Percentiles rank a stretch among this genome's conserved stretches.
These are phyloP conservation scores for Leucosticte australis DNA, from an alignment of 2,113 vertebrate genomes.

Conservation along the genomic window DNA sequence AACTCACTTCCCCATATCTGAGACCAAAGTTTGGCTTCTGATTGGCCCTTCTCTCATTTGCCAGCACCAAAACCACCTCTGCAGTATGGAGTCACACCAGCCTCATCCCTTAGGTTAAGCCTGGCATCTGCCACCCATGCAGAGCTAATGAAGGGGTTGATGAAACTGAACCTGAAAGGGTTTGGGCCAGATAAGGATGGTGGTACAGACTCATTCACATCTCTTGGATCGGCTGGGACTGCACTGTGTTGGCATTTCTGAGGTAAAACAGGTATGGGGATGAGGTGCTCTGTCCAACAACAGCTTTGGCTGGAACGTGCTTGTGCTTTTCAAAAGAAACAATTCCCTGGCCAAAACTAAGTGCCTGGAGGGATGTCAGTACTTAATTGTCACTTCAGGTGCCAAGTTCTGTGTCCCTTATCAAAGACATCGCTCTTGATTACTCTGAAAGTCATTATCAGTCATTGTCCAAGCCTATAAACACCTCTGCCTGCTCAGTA, in stretches of 20 bases:
- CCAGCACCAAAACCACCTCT: not conserved
- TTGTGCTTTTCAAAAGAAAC: not conserved
- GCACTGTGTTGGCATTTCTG: not conserved
- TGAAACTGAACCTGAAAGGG: not conserved
- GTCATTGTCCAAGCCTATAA: not conserved
- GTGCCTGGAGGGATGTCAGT: rapidly evolving
- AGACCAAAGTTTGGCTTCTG: not conserved
- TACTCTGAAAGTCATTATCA: not conserved
- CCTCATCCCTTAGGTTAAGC: not conserved
- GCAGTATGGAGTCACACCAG: not conserved
- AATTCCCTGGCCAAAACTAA: not conserved
- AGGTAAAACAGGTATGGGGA: not conserved
- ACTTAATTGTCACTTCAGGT: not conserved
- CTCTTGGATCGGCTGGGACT: not conserved
- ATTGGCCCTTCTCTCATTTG: not conserved
- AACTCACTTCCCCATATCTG: not conserved
- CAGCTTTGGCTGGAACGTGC: not conserved
- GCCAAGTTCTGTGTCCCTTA: not conserved
- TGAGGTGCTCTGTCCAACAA: not conserved
- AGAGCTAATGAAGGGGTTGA: not conserved
- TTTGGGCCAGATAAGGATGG: not conserved
- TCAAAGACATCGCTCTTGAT: not conserved
- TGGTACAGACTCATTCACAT: not conserved
- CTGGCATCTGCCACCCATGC: not conserved
- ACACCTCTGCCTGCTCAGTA: not conserved